Conservation (phyloP, 2,888 invertebrate species). For the Pammene fasciana region DNA sequence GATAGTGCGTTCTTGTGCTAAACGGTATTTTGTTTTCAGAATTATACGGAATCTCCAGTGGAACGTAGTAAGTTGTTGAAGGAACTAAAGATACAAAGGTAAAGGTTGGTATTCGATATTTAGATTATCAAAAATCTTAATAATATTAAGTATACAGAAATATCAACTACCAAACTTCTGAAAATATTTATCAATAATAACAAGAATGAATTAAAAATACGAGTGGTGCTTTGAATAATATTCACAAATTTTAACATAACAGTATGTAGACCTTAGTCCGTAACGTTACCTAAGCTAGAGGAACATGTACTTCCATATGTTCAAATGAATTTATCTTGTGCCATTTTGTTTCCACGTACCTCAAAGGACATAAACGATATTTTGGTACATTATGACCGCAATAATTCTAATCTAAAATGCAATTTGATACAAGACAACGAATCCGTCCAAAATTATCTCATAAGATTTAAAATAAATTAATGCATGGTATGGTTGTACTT, state of each 20-base stretch:
- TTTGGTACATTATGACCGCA: constrained; percentile 33
- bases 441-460: constrained; percentile 60
- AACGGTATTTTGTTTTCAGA: constrained; percentile 7
- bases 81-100: not conserved
- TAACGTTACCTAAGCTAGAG: constrained; percentile 56
- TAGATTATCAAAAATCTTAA: not conserved
- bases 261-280: constrained; percentile 33
- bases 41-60: not conserved
- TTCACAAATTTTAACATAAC: constrained; percentile 34
- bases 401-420: constrained; percentile 20
- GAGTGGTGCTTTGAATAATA: constrained; percentile 51
- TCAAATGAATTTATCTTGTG: constrained; percentile 65
- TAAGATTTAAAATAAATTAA: constrained; percentile 25
- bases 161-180: not conserved
- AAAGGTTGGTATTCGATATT: not conserved
- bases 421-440: constrained; percentile 60
- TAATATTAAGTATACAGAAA: not conserved
- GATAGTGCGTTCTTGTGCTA: not conserved
- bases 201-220: constrained; percentile 30
- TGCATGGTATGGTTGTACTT: constrained; percentile 35
- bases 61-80: not conserved
- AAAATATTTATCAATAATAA: constrained; percentile 4
- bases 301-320: constrained; percentile 49
- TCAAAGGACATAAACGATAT: constrained; percentile 17
- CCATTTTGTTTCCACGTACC: constrained; percentile 57